These are phyloP conservation scores for Pelecanus crispus DNA, from an alignment of 2,113 vertebrate species.

Conservation along the genomic window DNA sequence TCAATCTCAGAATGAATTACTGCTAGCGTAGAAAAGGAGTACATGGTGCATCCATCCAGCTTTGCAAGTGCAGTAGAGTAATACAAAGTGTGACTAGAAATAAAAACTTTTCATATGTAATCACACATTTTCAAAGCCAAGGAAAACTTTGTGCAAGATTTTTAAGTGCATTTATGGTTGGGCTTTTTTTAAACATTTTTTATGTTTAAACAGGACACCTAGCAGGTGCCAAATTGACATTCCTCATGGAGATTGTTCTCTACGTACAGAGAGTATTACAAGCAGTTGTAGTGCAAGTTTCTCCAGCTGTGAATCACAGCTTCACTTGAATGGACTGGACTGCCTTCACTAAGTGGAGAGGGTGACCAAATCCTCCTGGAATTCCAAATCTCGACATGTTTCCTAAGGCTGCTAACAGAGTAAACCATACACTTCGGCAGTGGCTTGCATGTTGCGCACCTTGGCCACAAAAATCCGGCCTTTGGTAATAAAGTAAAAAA, in stretches of 20 bases:
- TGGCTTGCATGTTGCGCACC: not conserved
- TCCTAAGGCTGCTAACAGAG: not conserved
- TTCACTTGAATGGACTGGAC: not conserved
- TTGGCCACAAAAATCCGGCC: not conserved
- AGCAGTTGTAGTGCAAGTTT: not conserved
- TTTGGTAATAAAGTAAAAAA: not conserved
- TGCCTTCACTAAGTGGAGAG: not conserved
- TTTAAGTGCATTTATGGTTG: fast-evolving
- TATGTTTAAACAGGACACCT: fast-evolving
- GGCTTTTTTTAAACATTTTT: not conserved
- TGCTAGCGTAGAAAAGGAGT: conserved; percentile 42
- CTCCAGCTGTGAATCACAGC: not conserved
- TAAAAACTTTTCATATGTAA: not conserved
- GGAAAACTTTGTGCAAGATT: too few relatives aligned
- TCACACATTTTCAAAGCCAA: not conserved
- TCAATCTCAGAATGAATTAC: conserved; percentile 43
- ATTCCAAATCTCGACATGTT: not conserved
- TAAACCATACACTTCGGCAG: fast-evolving
- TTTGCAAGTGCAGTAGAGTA: conserved; percentile 57
- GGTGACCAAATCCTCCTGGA: not conserved
- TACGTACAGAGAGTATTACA: too few relatives aligned
- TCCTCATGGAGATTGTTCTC: not conserved
- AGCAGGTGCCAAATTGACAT: not conserved
- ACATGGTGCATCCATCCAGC: not conserved
- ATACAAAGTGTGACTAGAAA: not conserved